phyloP scores from a whole-genome alignment of 2,113 vertebrate species.

The Dendropsophus ebraccatus region DNA sequence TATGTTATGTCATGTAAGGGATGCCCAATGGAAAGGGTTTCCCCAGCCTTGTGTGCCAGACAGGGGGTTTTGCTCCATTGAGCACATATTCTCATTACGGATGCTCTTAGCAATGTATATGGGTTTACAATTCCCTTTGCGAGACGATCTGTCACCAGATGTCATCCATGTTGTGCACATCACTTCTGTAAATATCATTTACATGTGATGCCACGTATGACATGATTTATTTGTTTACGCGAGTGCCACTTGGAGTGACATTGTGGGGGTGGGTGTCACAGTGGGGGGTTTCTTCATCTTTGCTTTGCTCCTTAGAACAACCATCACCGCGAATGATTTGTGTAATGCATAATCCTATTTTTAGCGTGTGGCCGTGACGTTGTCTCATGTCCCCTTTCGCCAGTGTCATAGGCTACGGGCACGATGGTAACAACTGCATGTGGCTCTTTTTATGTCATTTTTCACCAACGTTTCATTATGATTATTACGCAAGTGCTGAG shows the following conservation, averaged over 20 bases:
- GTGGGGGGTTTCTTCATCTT: neutral
- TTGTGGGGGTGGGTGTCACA: neutral
- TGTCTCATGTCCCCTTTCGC: neutral
- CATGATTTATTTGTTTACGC: slow-evolving; percentile 26
- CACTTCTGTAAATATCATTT: neutral
- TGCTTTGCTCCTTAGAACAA: neutral
- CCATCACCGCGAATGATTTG: neutral
- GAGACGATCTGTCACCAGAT: neutral
- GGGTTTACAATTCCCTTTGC: neutral
- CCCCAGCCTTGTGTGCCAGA: neutral
- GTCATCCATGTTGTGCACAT: neutral
- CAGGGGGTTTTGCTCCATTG: neutral
- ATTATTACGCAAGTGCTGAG: neutral
- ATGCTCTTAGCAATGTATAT: neutral
- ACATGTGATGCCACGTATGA: neutral
- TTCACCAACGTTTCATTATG: neutral
- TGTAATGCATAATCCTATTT: neutral
- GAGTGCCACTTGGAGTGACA: slow-evolving; percentile 1
- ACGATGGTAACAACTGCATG: neutral
- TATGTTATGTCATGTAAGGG: neutral
- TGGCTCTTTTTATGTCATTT: neutral
- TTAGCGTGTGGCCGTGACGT: neutral
- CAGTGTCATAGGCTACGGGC: neutral
- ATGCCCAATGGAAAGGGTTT: neutral
- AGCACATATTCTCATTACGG: neutral